Evolutionary conservation across 2,113 vertebrate species (phyloP).

Genomic region (Beaufortia kweichowensis): DNA sequence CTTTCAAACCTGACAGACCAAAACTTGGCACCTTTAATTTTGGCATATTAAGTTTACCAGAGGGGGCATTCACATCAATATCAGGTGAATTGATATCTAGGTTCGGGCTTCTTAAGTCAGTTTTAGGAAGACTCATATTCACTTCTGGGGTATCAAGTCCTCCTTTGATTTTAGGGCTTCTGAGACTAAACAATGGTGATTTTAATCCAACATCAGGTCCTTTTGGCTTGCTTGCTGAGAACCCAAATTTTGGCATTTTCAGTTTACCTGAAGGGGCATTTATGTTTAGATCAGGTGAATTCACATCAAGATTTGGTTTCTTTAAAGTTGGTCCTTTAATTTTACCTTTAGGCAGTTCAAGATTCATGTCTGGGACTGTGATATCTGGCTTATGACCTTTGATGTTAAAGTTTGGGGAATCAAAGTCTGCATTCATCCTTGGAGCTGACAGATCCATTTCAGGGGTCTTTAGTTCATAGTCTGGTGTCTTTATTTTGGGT

Average conservation of each 20-base stretch:
- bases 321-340: constrained; percentile 54
- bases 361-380: constrained; percentile 14
- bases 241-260: constrained; percentile 38
- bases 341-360: constrained; percentile 17
- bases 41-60: constrained; percentile 54
- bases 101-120: constrained; percentile 31
- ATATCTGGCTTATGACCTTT: constrained; percentile 29
- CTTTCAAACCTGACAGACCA: constrained; percentile 14
- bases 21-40: constrained; percentile 48
- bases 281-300: constrained; percentile 30
- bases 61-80: constrained; percentile 48
- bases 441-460: constrained; percentile 38
- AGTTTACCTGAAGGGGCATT: constrained; percentile 21
- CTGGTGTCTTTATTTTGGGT: constrained; percentile 47
- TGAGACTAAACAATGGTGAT: constrained; percentile 44
- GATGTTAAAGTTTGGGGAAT: constrained; percentile 42
- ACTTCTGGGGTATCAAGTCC: constrained; percentile 51
- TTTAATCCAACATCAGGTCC: constrained; percentile 51
- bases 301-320: constrained; percentile 15
- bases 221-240: constrained; percentile 55
- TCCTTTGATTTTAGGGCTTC: constrained; percentile 62
- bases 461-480: constrained; percentile 33
- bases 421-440: constrained; percentile 40
- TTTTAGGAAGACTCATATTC: constrained; percentile 50
- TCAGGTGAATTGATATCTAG: constrained; percentile 16